Base-by-base conservation (phyloP, 1,140 invertebrate species). In the Lithobius niger region DNA sequence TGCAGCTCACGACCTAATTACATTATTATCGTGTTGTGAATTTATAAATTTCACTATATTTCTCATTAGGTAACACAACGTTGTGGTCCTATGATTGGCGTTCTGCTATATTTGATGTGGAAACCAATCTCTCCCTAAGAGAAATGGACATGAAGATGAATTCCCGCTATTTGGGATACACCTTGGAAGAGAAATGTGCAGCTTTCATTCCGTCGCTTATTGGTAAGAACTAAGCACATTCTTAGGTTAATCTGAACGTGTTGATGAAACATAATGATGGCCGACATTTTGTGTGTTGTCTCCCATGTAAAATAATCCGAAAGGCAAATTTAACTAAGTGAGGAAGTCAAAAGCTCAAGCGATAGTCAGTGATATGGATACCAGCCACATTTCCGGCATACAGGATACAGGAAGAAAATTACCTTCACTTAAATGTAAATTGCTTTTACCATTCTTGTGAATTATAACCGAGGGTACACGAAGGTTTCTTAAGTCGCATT, bases 61-160 rank as follows among this genome's bases (percentile, higher is more conserved):
- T 36, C 13, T n/a, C n/a, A n/a, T 22, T 27, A 54, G 55, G 59
- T 36, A 75, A 76, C 57, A 48, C 60, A 47, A 61, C 68, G 4
- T 55, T 69, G 18, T 67, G 74, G 62, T 69, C 66, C 2, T 76
- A 69, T 62, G 64, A 67, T 3, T 67, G 62, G 26, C 59, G 76
- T 42, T 68, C 65, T 22, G 61, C 62, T 3, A 67, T 59, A 16
- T 66, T 71, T 31, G 69, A 76, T 61, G 65, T 65, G 1, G 52
- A 54, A 3, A 74, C 75, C 0, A 68, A 69, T 48, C 52, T 58
- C 16, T 64, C 68, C 3, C 72, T 67, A 28, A 65, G 70, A 6
- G 56, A 65, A 70, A 67, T 62, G n/a, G 76, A 78, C 59, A 69
- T 68, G 53, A 63, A 68, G 25, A 77, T 77, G 74, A 74, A 76